A percentile compares a stretch with the other conserved stretches of the same genome.
phyloP scores from a whole-genome alignment of 2,888 invertebrate genomes.

The Slavum lentiscoides region DNA sequence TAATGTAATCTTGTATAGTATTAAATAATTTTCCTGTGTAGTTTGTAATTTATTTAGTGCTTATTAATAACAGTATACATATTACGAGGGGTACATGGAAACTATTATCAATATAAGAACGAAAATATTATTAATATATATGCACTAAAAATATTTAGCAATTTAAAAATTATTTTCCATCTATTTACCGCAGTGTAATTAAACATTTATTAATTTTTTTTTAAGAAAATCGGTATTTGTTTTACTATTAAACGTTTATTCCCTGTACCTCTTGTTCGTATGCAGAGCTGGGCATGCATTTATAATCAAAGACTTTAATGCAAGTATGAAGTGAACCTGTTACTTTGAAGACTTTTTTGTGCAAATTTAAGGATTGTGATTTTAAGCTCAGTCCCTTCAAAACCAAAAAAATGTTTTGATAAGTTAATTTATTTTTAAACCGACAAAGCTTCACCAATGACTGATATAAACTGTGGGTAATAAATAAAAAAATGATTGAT shows the following conservation, averaged over 20 bases:
- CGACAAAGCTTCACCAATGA: conserved; percentile 34
- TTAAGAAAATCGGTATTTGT: not conserved
- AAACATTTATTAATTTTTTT: conserved; percentile 11
- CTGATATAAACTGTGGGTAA: conserved; percentile 5
- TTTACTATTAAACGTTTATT: conserved; percentile 5
- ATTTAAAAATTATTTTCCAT: not conserved
- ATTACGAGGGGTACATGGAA: conserved; percentile 50
- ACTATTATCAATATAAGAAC: conserved; percentile 3
- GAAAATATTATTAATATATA: conserved; percentile 23
- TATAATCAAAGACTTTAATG: conserved; percentile 35
- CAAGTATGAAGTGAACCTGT: conserved; percentile 20
- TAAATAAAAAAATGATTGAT: conserved; percentile 18
- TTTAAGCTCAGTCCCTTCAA: conserved; percentile 24
- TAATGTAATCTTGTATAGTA: conserved; percentile 18
- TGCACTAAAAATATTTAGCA: conserved; percentile 9
- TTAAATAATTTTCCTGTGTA: conserved; percentile 28
- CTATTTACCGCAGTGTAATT: not conserved
- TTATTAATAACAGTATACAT: conserved; percentile 52
- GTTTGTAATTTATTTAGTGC: conserved; percentile 41
- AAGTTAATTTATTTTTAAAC: conserved; percentile 37
- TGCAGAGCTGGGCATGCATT: conserved; percentile 52
- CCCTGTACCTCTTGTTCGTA: conserved; percentile 51
- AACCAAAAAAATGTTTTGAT: not conserved
- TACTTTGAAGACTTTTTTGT: conserved; percentile 32
- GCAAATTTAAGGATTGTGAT: conserved; percentile 26